These are phyloP conservation scores for Ellobius talpinus DNA, from an alignment of 2,113 vertebrate genomes.

Conservation along the genomic window DNA sequence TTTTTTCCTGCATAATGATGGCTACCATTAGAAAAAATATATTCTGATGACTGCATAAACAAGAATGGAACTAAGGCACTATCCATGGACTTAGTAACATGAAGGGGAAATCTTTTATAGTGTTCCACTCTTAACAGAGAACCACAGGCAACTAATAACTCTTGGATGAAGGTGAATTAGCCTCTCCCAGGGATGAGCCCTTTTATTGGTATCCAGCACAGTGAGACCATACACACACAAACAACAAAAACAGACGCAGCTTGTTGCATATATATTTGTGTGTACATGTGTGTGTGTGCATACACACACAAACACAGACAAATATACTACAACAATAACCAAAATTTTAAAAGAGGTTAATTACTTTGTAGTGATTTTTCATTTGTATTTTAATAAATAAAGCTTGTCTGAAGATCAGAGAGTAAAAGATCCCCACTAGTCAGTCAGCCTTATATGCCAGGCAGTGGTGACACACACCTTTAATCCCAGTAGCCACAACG, in stretches of 20 bases:
- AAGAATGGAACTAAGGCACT: neutral
- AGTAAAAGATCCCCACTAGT: too few species aligned
- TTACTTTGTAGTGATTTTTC: too few species aligned
- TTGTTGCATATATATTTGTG: neutral
- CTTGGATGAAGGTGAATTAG: neutral
- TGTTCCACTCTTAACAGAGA: neutral
- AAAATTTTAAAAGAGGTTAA: too few species aligned
- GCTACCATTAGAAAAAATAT: neutral
- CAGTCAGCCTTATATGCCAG: too few species aligned
- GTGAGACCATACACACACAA: neutral
- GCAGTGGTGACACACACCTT: too few species aligned
- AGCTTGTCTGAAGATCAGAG: too few species aligned
- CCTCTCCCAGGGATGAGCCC: too few species aligned
- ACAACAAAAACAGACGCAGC: neutral
- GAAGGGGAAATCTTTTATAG: neutral
- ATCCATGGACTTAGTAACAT: neutral
- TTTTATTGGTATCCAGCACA: neutral
- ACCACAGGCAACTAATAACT: neutral
- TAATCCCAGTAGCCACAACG: too few species aligned
- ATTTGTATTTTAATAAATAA: too few species aligned
- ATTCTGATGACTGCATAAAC: neutral
- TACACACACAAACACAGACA: neutral
- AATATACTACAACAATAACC: neutral
- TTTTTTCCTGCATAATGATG: neutral
- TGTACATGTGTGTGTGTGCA: too few species aligned